Percentiles rank a stretch among this genome's conserved stretches.
These are phyloP conservation scores for Leptodactylus fuscus DNA, from an alignment of 2,113 vertebrate species.

Conservation along the genomic window DNA sequence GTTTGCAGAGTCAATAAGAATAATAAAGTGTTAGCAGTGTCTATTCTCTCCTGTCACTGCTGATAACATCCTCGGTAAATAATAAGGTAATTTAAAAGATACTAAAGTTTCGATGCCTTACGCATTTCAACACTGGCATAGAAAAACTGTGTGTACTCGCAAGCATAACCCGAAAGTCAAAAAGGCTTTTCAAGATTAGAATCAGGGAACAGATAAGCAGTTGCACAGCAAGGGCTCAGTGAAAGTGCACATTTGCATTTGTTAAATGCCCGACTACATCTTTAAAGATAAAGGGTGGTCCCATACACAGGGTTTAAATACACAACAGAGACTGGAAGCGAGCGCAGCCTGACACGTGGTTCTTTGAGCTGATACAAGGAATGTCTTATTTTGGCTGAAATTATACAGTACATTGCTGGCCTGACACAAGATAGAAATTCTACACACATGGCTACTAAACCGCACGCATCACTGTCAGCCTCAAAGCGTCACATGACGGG, in stretches of 20 bases:
- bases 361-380: background rate
- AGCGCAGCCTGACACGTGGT: slow-evolving; percentile 29
- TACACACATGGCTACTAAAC: slow-evolving; percentile 10
- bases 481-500: background rate
- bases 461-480: background rate
- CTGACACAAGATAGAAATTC: background rate
- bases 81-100: slow-evolving; percentile 48
- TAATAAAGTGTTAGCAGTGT: slow-evolving; percentile 33
- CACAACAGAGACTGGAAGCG: slow-evolving; percentile 36
- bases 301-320: slow-evolving; percentile 57
- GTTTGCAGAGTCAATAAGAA: slow-evolving; percentile 48
- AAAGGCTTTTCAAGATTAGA: slow-evolving; percentile 52
- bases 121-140: slow-evolving; percentile 5
- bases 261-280: slow-evolving; percentile 56
- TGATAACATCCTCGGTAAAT: slow-evolving; percentile 37
- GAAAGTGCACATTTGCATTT: slow-evolving; percentile 60
- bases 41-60: slow-evolving; percentile 33
- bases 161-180: slow-evolving; percentile 49
- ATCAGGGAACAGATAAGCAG: slow-evolving; percentile 54
- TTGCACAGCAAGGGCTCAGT: slow-evolving; percentile 49
- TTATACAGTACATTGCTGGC: background rate
- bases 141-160: slow-evolving; percentile 4
- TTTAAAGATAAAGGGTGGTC: slow-evolving; percentile 57
- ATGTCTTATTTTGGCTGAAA: slow-evolving; percentile 44
- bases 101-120: slow-evolving; percentile 29